Conservation (phyloP, 2,888 invertebrate genomes). For the Sminthurinus aureus region DNA sequence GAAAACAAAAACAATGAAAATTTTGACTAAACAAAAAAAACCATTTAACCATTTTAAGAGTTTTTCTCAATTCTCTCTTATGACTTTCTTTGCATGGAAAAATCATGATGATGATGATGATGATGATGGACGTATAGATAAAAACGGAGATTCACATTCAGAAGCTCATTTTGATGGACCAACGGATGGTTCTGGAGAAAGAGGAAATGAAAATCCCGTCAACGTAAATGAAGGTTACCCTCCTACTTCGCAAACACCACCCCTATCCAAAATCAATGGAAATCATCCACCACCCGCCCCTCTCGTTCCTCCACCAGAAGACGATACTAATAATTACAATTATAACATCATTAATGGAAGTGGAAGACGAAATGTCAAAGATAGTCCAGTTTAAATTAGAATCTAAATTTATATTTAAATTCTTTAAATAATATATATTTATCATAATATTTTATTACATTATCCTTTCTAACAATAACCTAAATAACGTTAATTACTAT, state of each 20-base stretch:
- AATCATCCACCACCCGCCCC: slow-evolving; percentile 58
- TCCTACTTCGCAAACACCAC: slow-evolving; percentile 53
- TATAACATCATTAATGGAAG: slow-evolving; percentile 54
- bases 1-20: neutral
- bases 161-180: slow-evolving; percentile 57
- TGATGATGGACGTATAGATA: slow-evolving; percentile 22
- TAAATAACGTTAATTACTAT: neutral
- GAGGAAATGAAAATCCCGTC: slow-evolving; percentile 55
- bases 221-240: slow-evolving; percentile 49
- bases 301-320: slow-evolving; percentile 56
- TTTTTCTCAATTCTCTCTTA: slow-evolving; percentile 45
- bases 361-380: slow-evolving; percentile 54
- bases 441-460: slow-evolving; percentile 3
- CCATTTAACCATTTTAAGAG: slow-evolving; percentile 17
- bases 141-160: slow-evolving; percentile 57
- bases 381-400: slow-evolving; percentile 57
- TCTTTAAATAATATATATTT: neutral
- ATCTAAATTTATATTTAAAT: too few species aligned
- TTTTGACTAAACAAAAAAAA: slow-evolving; percentile 1
- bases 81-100: slow-evolving; percentile 31
- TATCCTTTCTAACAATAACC: neutral
- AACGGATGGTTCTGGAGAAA: slow-evolving; percentile 55
- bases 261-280: slow-evolving; percentile 42
- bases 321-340: slow-evolving; percentile 52
- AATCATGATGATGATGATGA: too few species aligned